A percentile compares a stretch with the other conserved stretches of the same genome.
These are phyloP conservation scores for Streblospio benedicti DNA, from an alignment of 1,140 invertebrate genomes.

Conservation along the genomic window DNA sequence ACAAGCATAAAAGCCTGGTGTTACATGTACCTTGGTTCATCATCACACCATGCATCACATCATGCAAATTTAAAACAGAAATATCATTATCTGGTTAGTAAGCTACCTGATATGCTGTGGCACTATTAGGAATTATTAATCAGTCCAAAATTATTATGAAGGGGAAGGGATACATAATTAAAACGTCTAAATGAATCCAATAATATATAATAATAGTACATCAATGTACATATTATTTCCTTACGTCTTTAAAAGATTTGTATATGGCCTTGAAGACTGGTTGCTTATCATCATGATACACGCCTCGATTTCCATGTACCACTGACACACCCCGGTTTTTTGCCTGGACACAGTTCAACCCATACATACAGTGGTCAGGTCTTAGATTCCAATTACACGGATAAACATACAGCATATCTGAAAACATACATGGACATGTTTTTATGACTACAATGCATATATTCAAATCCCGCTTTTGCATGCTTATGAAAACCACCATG, in stretches of 20 bases:
- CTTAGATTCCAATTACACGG: slow-evolving; percentile 84
- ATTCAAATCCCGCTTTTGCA: background rate
- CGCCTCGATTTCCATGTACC: slow-evolving; percentile 78
- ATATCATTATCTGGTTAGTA: too few relatives aligned
- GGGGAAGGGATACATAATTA: too few relatives aligned
- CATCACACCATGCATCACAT: too few relatives aligned
- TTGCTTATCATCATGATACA: slow-evolving; percentile 77
- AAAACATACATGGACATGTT: slow-evolving; percentile 26
- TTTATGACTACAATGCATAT: background rate
- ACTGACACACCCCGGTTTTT: slow-evolving; percentile 67
- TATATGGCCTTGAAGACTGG: slow-evolving; percentile 74
- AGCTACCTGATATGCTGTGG: too few relatives aligned
- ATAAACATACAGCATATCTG: slow-evolving; percentile 69
- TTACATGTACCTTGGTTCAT: too few relatives aligned
- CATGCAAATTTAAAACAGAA: too few relatives aligned
- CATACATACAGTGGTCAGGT: slow-evolving; percentile 89
- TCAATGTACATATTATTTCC: too few relatives aligned
- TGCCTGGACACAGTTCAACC: slow-evolving; percentile 68
- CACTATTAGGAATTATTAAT: too few relatives aligned
- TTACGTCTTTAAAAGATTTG: slow-evolving; percentile 58
- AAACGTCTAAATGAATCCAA: too few relatives aligned
- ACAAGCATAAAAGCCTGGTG: too few relatives aligned
- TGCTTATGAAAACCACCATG: background rate
- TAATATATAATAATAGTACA: too few relatives aligned
- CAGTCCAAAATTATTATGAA: too few relatives aligned